These are phyloP conservation scores for Pelvicachromis taeniatus DNA, from an alignment of 2,113 vertebrate genomes.

Conservation along the genomic window DNA sequence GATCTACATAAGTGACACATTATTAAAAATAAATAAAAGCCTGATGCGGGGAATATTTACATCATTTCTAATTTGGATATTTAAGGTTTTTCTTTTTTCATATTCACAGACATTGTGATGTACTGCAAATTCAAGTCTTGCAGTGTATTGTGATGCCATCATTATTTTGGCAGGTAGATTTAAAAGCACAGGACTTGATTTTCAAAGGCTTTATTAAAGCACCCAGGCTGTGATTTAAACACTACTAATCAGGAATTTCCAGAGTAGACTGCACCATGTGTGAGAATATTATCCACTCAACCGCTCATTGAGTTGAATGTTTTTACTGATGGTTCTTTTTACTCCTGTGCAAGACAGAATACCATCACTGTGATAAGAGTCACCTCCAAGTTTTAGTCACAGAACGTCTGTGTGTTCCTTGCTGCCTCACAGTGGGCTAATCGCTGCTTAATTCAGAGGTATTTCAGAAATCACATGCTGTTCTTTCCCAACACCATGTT, in stretches of 20 bases:
- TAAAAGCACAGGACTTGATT: background rate
- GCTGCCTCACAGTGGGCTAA: background rate
- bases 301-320: background rate
- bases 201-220: background rate
- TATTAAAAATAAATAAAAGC: background rate
- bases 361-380: background rate
- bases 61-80: background rate
- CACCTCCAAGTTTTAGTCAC: background rate
- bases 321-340: background rate
- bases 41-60: background rate
- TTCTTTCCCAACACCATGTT: background rate
- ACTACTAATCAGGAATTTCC: background rate
- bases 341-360: background rate
- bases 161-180: background rate
- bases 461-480: conserved; percentile 25
- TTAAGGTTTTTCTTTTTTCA: background rate
- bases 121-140: background rate
- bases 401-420: background rate
- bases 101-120: background rate
- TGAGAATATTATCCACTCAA: background rate
- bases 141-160: background rate
- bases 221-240: background rate
- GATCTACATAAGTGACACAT: background rate
- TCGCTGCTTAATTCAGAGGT: background rate
- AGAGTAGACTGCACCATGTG: background rate